These are phyloP conservation scores for Pecten maximus DNA, from an alignment of 2,888 invertebrate species.

Conservation along the genomic window DNA sequence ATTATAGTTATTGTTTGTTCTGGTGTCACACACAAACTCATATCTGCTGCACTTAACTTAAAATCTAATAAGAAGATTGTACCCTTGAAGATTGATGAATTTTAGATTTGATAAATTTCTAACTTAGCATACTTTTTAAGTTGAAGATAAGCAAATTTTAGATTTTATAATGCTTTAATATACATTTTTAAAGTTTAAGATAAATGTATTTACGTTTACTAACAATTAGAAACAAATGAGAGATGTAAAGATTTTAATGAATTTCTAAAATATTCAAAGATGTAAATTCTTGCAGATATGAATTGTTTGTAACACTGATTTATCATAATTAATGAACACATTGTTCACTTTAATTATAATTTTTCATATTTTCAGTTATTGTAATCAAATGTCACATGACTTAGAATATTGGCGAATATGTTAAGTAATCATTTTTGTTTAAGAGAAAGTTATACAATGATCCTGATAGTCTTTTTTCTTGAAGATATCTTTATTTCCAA, in stretches of 20 bases:
- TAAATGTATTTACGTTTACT: too few species aligned
- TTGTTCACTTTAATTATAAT: background rate
- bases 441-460: background rate
- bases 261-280: background rate
- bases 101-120: too few species aligned
- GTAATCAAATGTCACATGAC: background rate
- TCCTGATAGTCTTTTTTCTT: background rate
- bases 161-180: too few species aligned
- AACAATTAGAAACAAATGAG: too few species aligned
- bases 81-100: too few species aligned
- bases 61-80: too few species aligned
- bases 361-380: constrained; percentile 7
- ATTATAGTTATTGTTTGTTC: background rate
- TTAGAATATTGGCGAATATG: background rate
- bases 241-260: background rate
- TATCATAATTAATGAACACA: background rate
- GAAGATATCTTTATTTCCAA: background rate
- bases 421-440: background rate
- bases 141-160: too few species aligned
- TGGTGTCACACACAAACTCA: background rate
- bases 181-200: too few species aligned
- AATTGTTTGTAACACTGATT: background rate
- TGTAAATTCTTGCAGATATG: background rate
- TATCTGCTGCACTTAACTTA: background rate
- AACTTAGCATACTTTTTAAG: too few species aligned